phyloP scores from a whole-genome alignment of 2,797 vertebrate species.

The Fringilla coelebs region DNA sequence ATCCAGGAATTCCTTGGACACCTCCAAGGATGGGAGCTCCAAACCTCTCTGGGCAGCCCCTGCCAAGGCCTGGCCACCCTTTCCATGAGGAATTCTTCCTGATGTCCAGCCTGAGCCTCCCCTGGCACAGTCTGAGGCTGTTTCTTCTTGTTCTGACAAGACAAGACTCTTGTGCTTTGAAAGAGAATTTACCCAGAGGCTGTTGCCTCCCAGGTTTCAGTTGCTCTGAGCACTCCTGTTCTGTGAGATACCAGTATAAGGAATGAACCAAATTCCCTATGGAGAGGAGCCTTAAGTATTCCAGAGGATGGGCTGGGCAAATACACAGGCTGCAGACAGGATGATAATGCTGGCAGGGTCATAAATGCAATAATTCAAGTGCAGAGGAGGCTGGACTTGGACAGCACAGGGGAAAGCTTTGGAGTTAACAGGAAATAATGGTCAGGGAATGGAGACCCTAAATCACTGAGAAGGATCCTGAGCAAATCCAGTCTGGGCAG shows the following conservation, averaged over 20 bases:
- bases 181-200: background rate
- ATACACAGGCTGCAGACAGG: background rate
- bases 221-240: background rate
- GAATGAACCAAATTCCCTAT: background rate
- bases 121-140: background rate
- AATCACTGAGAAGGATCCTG: background rate
- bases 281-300: background rate
- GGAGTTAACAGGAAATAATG: background rate
- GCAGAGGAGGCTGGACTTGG: background rate
- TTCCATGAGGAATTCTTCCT: background rate
- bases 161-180: background rate
- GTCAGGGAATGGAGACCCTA: background rate
- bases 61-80: background rate
- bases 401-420: background rate
- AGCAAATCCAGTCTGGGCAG: rapidly evolving
- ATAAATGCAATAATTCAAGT: background rate
- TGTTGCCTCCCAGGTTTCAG: background rate
- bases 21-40: background rate
- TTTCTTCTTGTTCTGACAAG: background rate
- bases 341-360: background rate
- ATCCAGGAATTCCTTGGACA: background rate
- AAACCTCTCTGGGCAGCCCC: background rate
- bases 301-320: background rate
- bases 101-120: background rate
- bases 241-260: background rate